A percentile compares a stretch with the other conserved stretches of the same genome.
These are phyloP conservation scores for Amphiura filiformis DNA, from an alignment of 35 echinoderm and acorn worm genomes.

Conservation along the genomic window DNA sequence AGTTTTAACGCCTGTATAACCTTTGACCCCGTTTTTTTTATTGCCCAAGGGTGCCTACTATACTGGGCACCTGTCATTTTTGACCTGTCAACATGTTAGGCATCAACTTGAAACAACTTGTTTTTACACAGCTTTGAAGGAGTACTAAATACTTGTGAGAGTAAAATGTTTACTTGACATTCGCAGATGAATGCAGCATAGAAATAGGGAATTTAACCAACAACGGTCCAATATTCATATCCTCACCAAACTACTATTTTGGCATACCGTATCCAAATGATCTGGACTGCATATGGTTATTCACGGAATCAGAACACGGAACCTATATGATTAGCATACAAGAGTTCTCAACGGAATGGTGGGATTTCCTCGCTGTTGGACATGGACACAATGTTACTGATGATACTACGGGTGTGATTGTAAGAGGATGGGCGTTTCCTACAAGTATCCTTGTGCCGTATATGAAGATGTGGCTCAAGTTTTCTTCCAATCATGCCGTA, in stretches of 20 bases:
- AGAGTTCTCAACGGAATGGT: not conserved
- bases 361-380: not conserved
- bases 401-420: not conserved
- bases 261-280: not conserved
- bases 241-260: not conserved
- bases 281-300: not conserved
- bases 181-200: not conserved
- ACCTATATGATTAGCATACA: not conserved
- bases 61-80: no score
- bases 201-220: not conserved
- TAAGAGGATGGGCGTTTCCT: not conserved
- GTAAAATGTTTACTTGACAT: no score
- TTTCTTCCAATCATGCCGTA: not conserved
- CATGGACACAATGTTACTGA: not conserved
- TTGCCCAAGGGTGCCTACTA: no score
- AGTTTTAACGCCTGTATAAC: no score
- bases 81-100: no score
- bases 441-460: not conserved
- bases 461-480: not conserved
- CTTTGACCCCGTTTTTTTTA: no score
- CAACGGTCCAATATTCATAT: not conserved
- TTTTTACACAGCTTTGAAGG: no score
- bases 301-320: not conserved
- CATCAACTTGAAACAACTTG: no score
- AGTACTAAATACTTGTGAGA: no score